Percentiles rank a stretch among this genome's conserved stretches.
Evolutionary conservation across 2,797 vertebrate genomes (phyloP).

Genomic region (Alcedo quadribrachys): DNA sequence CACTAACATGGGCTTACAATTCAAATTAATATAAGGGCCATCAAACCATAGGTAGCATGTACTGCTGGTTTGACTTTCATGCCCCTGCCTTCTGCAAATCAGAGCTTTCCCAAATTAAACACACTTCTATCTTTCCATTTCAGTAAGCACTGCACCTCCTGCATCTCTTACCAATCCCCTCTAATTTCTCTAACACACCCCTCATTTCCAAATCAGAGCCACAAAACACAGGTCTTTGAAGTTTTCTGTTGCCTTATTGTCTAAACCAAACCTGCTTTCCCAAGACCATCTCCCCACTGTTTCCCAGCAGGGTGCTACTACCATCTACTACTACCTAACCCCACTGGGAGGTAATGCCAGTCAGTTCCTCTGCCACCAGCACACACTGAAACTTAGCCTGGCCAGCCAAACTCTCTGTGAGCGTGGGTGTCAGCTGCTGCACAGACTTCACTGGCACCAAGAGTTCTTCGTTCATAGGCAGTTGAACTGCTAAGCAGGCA

Average conservation of each 20-base stretch:
- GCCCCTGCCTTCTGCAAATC: background rate
- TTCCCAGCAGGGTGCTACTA: background rate
- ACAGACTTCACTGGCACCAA: background rate
- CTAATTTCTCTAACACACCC: fast-evolving
- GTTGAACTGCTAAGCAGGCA: background rate
- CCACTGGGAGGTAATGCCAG: fast-evolving
- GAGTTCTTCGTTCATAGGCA: background rate
- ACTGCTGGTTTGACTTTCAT: background rate
- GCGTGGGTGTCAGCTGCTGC: background rate
- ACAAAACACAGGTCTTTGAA: background rate
- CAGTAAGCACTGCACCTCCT: background rate
- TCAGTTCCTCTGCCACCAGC: background rate
- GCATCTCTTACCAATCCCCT: background rate
- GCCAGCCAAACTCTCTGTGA: background rate
- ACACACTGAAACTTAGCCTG: fast-evolving
- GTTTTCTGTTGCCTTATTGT: background rate
- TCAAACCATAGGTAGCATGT: background rate
- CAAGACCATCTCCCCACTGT: background rate
- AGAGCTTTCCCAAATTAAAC: background rate
- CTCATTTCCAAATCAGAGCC: background rate
- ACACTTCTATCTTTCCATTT: background rate
- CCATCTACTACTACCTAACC: background rate
- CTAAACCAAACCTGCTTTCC: background rate
- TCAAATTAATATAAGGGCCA: background rate
- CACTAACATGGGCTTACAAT: background rate